phyloP scores from a whole-genome alignment of 2,797 vertebrate species.

The Amphiprion clarkii region DNA sequence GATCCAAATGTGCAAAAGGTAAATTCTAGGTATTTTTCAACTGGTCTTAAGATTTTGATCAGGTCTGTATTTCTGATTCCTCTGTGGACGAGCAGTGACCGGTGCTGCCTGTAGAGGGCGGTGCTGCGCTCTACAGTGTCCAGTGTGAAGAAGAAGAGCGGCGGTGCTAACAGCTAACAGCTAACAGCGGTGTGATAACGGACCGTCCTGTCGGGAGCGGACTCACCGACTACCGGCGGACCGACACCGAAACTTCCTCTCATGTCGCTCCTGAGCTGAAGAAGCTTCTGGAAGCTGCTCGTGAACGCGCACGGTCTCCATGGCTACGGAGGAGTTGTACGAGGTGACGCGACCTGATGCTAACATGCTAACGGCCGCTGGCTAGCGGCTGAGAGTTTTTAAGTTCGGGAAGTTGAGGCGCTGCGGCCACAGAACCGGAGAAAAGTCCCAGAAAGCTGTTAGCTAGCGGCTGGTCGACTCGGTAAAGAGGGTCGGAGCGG shows the following conservation, averaged over 20 bases:
- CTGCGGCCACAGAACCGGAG: background rate
- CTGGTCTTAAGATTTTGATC: too few species aligned
- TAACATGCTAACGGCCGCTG: constrained; percentile 52
- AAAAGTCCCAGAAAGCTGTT: background rate
- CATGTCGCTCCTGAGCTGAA: constrained; percentile 47
- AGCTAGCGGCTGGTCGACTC: background rate
- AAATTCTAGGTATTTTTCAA: too few species aligned
- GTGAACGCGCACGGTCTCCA: constrained; percentile 66
- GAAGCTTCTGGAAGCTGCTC: constrained; percentile 37
- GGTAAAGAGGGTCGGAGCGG: background rate
- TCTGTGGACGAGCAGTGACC: too few species aligned
- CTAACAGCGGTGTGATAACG: constrained; percentile 14
- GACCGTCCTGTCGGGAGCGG: background rate
- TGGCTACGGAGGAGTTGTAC: constrained; percentile 85
- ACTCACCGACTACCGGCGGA: background rate
- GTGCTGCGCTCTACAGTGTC: too few species aligned
- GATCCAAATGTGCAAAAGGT: too few species aligned
- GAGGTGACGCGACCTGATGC: constrained; percentile 76
- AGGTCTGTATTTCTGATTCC: too few species aligned
- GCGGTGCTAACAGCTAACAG: constrained; percentile 35
- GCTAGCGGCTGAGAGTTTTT: constrained; percentile 34
- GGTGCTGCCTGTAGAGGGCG: too few species aligned
- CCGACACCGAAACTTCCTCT: background rate
- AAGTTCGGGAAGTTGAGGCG: constrained; percentile 29
- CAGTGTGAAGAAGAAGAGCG: too few species aligned